Evolutionary conservation across 1,140 invertebrate species (phyloP), one percentile per base, ranked within the genome.

Genomic region (Drosophila arawakana): DNA sequence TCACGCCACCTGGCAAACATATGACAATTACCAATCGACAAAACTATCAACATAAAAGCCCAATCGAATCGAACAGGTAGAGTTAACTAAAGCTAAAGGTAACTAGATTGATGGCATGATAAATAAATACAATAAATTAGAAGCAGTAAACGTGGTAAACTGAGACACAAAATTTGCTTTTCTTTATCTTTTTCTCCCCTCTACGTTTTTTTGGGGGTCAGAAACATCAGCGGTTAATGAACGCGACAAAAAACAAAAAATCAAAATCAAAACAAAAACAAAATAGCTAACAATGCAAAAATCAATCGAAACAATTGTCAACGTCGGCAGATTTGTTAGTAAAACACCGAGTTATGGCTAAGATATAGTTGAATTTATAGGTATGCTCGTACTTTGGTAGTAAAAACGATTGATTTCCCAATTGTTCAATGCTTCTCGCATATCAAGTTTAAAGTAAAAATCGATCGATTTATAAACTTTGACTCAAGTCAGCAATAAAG

Each of bases 191-290:
- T 30, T 30, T 30, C 3, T 4, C 25, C 25, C 25, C 25, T 30
- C 25, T 5, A 30, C 21, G 10, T 37, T 39, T n/a, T 68, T 80
- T 81, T 81, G 78, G 78, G 81, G 81, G 81, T 85, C 81, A 85
- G 66, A 60, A 59, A 70, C 73, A 54, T n/a, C 44, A 35, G 81
- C 81, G 73, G 81, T 85, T 84, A 84, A 85, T 75, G 81, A 85
- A 84, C 81, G 81, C 74, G 68, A 58, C 65, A 68, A 77, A 80
- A 30, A 30, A 30, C 25, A 30, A 30, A 5, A 30, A 5, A 21
- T 21, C 25, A 30, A 30, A 68, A 74, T 35, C 18, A 81, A 30
- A 30, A 30, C 25, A 30, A 30, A 5, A 30, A 30, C 25, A 30
- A 30, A 68, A 74, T 35, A 46, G 68, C 63, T 25, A 52, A 79